phyloP scores from a whole-genome alignment of 2,888 invertebrate genomes.

The Antheraea assamensis region DNA sequence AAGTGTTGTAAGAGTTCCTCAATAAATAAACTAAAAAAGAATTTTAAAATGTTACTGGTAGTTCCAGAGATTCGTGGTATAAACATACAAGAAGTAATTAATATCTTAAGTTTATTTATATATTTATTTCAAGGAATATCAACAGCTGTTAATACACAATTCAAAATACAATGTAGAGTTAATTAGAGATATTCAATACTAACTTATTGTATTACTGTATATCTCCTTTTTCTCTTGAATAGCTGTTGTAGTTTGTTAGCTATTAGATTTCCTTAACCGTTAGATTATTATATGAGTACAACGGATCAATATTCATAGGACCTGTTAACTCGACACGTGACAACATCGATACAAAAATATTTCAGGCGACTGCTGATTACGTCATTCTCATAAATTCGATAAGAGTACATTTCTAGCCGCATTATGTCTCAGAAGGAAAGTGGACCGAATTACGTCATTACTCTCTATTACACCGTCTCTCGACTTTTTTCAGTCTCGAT shows the following conservation, averaged over 20 bases:
- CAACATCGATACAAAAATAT: neutral
- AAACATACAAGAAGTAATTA: neutral
- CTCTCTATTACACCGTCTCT: neutral
- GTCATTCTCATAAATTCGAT: neutral
- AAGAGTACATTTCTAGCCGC: neutral
- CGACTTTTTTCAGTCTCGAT: neutral
- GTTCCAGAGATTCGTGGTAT: no score
- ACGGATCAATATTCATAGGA: neutral
- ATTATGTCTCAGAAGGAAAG: neutral
- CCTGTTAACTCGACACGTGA: neutral
- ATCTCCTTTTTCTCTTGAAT: neutral
- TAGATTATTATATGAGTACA: neutral
- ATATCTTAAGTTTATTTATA: no score
- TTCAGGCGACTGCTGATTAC: neutral
- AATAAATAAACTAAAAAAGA: no score
- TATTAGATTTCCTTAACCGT: neutral
- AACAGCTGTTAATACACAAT: no score
- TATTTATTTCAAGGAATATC: no score
- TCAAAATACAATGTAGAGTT: no score
- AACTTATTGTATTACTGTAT: no score
- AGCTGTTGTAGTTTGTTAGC: neutral
- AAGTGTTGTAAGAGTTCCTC: no score
- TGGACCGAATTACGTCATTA: constrained; percentile 7
- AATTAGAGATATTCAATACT: no score
- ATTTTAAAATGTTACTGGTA: no score